A percentile compares a stretch with the other conserved stretches of the same genome.
Evolutionary conservation across 2,113 vertebrate species (phyloP).

Genomic region (Vidua chalybeata): DNA sequence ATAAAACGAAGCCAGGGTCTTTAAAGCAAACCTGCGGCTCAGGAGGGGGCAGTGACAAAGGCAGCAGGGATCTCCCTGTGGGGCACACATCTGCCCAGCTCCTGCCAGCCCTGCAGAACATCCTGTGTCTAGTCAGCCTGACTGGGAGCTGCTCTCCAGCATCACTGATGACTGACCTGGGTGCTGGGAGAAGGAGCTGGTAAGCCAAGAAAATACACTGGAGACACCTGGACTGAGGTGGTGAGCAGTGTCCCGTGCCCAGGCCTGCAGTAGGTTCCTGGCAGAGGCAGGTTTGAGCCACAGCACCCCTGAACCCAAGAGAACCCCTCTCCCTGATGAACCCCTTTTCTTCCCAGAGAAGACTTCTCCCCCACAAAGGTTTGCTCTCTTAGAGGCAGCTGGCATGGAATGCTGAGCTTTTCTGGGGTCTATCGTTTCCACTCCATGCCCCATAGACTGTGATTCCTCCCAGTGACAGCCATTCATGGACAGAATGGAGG

Average conservation of each 20-base stretch:
- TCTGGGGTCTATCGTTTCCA: not conserved
- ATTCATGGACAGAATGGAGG: not conserved
- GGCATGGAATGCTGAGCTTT: not conserved
- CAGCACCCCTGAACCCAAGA: not conserved
- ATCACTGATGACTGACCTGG: not conserved
- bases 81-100: not conserved
- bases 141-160: not conserved
- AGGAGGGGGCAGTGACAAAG: conserved; percentile 43
- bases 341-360: not conserved
- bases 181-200: not conserved
- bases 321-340: not conserved
- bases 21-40: conserved; percentile 60
- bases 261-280: not conserved
- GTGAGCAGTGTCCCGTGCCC: not conserved
- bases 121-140: not conserved
- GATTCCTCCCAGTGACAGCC: not conserved
- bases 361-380: not conserved
- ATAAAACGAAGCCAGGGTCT: conserved; percentile 70
- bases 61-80: not conserved
- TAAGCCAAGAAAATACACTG: not conserved
- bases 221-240: not conserved
- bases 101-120: not conserved
- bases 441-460: fast-evolving
- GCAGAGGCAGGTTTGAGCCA: not conserved
- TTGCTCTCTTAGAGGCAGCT: not conserved